phyloP scores from a whole-genome alignment of 1,140 invertebrate species.

The Trichonephila clavipes region DNA sequence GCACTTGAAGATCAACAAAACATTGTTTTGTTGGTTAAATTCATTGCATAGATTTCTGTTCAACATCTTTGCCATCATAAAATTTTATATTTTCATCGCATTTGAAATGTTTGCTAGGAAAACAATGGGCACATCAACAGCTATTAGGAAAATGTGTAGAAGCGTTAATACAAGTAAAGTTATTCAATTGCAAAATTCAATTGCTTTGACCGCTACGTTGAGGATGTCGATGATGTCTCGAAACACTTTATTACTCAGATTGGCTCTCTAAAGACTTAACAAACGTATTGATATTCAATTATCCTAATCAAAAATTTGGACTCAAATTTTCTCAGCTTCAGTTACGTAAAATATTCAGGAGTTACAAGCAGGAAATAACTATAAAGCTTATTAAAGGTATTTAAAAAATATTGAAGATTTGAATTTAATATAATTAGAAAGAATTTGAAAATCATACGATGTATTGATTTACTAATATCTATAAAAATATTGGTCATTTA shows the following conservation, averaged over 20 bases:
- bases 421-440: too few relatives aligned
- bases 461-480: too few relatives aligned
- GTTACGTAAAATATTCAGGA: too few relatives aligned
- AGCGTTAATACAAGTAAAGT: not conserved
- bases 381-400: too few relatives aligned
- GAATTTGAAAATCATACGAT: too few relatives aligned
- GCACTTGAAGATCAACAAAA: not conserved
- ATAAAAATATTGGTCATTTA: too few relatives aligned
- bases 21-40: not conserved
- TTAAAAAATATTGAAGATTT: too few relatives aligned
- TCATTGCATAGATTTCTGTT: not conserved
- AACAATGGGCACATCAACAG: not conserved
- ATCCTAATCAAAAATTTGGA: too few relatives aligned
- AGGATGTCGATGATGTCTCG: conserved; percentile 17
- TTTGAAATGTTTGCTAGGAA: not conserved
- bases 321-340: too few relatives aligned
- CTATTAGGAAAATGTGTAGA: not conserved
- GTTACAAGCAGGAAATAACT: too few relatives aligned
- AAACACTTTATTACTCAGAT: not conserved
- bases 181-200: not conserved
- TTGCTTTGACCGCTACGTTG: not conserved
- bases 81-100: not conserved
- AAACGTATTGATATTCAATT: too few relatives aligned
- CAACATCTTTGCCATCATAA: not conserved
- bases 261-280: too few relatives aligned